Base-by-base conservation (phyloP, 2,113 vertebrate species). In the Halcyon senegalensis region DNA sequence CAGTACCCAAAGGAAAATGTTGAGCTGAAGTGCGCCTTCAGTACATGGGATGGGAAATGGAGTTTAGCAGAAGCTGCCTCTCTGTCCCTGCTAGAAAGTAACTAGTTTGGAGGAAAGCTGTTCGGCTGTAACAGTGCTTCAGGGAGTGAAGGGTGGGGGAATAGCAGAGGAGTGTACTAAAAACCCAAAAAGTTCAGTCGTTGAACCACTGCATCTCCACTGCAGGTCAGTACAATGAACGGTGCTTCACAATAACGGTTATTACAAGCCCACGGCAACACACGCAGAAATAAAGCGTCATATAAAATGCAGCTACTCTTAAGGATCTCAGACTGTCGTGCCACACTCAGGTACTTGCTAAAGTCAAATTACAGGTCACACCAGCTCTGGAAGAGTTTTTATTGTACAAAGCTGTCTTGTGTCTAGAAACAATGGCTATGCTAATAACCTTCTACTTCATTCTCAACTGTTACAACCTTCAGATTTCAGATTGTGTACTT, bases 141-240 rank as follows among this genome's bases (percentile, higher is more conserved):
- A 9, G 4, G 30, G 50, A 53, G 14, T 0, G 3, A 14, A 18
- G 17, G 33, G 50, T 51, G 50, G 50, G 50, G 50, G 50, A 25
- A 51, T 51, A 24, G 50, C 19, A 48, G 5, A 23, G 50, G 50
- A 51, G 24, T 2, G 3, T 7, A 2, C 46, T 16, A 4, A 9
- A 73, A 24, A 28, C 20, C 17, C 7, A 4, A 44, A 1, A 13
- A 33, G 19, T 0, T 30, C 5, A 9, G 5, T 7, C 68, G 64
- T 3, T 8, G 68, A 43, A 12, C 4, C 35, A 2, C 5, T 1
- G 2, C 31, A 11, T 5, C 41, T 25, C 62, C 5, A n/a, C 83
- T 2, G 69, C 62, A 43, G 48, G 43, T 43, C 78, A 11, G 50
- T 1, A 51, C 43, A 35, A 7, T 1, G 13, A 48, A 5, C 28